Evolutionary conservation across 2,888 invertebrate species (phyloP), one percentile per base, ranked within the genome.

Genomic region (Phortica magna): DNA sequence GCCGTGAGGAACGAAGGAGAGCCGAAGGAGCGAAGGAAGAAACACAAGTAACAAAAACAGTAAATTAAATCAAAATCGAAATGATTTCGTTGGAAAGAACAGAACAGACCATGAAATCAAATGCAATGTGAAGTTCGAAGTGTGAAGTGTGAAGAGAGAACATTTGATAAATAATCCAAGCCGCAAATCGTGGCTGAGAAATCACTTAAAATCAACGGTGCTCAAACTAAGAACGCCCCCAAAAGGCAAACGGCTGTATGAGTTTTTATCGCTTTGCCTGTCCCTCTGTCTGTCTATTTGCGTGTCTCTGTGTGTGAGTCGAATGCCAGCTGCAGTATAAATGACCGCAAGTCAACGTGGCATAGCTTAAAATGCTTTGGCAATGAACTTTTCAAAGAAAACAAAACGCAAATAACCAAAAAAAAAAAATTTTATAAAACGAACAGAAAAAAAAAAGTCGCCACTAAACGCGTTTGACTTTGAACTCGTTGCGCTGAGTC

Each of bases 311-410:
- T 42, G n/a, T 42, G 41, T 42, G 67, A 67, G 42, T 67, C 67
- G 41, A 67, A 39, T 7, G 14, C n/a, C 67, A 67, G 67, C 67
- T 67, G 67, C 67, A 67, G 42, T 10, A 65, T 65, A 42, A 67
- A 67, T 67, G 67, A 67, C 67, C 67, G 42, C 12, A 22, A 68
- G n/a, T 70, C 48, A 14, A 19, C 22, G 22, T n/a, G 7, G 14
- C 70, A 71, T 12, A 9, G 31, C n/a, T 43, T 14, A 68, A 68
- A 31, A 19, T n/a, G 31, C 43, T 86, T 85, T 86, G 85, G 85
- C 85, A 86, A 87, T 86, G 85, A 86, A 86, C 85, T 86, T 86
- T 86, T 84, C 79, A 80, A 80, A 84, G 79, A 80, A 80, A 83
- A 83, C 79, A 83, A 61, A 77, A 80, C 76, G 77, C 57, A 42